These are phyloP conservation scores for Trididemnum nubilum DNA, from an alignment of 23 tunicate species.

Conservation along the genomic window DNA sequence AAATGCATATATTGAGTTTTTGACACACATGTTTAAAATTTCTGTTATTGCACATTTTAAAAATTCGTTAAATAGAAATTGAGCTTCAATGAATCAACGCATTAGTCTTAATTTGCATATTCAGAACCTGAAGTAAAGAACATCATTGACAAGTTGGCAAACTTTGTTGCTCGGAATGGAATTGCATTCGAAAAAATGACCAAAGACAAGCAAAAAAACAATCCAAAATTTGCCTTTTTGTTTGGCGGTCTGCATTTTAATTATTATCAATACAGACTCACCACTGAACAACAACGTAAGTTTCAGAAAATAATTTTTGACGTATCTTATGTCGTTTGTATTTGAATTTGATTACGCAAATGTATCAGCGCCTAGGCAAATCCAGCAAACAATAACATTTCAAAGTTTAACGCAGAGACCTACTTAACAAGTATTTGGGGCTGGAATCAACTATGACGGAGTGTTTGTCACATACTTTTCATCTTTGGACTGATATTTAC, in stretches of 20 bases:
- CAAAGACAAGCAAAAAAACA: conserved; percentile 81
- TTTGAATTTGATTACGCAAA: not conserved
- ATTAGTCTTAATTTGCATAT: not conserved
- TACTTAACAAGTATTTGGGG: no score
- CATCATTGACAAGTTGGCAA: conserved; percentile 94
- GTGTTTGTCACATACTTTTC: no score
- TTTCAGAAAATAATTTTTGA: not conserved
- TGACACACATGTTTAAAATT: no score
- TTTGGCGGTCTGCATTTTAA: conserved; percentile 84
- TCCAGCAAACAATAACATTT: not conserved
- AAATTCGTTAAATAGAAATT: no score
- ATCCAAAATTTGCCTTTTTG: conserved; percentile 81
- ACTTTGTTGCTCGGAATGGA: conserved; percentile 95
- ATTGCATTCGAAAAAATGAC: conserved; percentile 94
- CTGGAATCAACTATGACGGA: no score
- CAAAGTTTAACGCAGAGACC: no score
- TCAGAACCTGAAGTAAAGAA: conserved; percentile 86
- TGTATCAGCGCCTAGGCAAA: not conserved
- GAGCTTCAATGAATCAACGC: no score
- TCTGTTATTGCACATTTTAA: no score
- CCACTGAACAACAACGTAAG: conserved; percentile 84
- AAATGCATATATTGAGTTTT: no score
- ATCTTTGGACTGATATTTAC: no score
- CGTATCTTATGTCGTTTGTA: not conserved
- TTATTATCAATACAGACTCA: conserved; percentile 75